A percentile compares a stretch with the other conserved stretches of the same genome.
Evolutionary conservation across 2,888 invertebrate species (phyloP).

Genomic region (Parnassius glacialis): DNA sequence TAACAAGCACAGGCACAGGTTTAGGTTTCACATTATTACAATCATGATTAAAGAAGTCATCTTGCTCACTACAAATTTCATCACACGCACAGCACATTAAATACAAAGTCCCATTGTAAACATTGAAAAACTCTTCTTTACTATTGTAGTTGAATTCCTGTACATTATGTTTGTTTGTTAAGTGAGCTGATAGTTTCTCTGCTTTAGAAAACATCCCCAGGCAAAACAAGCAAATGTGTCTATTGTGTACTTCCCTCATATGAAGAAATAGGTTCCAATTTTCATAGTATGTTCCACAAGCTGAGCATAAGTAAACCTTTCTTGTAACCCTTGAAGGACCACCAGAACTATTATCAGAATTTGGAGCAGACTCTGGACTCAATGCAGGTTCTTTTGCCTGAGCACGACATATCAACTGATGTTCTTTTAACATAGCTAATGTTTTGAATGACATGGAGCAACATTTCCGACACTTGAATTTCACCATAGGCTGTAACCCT

Average conservation of each 20-base stretch:
- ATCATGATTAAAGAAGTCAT: slow-evolving; percentile 88
- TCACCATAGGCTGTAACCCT: slow-evolving; percentile 85
- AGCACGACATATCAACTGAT: slow-evolving; percentile 83
- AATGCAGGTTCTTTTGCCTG: slow-evolving; percentile 66
- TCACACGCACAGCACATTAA: slow-evolving; percentile 91
- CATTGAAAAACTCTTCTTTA: slow-evolving; percentile 84
- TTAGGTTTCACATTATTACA: slow-evolving; percentile 80
- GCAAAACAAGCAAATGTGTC: slow-evolving; percentile 91
- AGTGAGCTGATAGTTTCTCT: slow-evolving; percentile 88
- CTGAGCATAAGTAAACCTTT: slow-evolving; percentile 90
- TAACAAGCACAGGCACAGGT: slow-evolving; percentile 74
- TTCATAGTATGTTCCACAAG: slow-evolving; percentile 91
- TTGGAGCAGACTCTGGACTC: slow-evolving; percentile 62
- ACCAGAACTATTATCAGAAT: slow-evolving; percentile 55
- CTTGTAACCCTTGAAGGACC: slow-evolving; percentile 84
- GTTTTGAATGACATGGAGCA: slow-evolving; percentile 84
- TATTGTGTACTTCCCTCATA: slow-evolving; percentile 90
- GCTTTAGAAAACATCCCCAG: slow-evolving; percentile 90
- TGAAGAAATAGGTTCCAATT: slow-evolving; percentile 93
- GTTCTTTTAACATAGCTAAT: slow-evolving; percentile 84
- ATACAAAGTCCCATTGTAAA: slow-evolving; percentile 85
- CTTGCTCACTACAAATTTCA: slow-evolving; percentile 87
- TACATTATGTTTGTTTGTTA: slow-evolving; percentile 88
- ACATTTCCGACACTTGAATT: slow-evolving; percentile 88
- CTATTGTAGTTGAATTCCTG: slow-evolving; percentile 85